Evolutionary conservation across 1,140 invertebrate species (phyloP).

Genomic region (Eriocheir sinensis): DNA sequence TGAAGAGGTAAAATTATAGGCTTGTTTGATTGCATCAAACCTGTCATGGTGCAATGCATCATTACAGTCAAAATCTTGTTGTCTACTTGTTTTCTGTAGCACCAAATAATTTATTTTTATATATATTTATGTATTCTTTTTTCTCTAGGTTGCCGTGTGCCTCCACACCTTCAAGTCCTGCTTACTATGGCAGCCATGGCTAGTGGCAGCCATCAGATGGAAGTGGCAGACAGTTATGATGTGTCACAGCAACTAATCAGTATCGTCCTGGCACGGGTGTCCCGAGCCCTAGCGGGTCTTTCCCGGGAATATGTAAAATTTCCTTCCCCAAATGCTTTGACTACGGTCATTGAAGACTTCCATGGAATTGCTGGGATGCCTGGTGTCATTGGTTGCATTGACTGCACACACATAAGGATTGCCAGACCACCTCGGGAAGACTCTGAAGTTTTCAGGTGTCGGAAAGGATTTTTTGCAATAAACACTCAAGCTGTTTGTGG

Average conservation of each 20-base stretch:
- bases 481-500: constrained; percentile 43
- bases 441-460: neutral
- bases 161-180: constrained; percentile 44
- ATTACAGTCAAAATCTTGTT: too few species aligned
- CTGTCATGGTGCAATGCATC: too few species aligned
- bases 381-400: constrained; percentile 46
- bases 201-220: constrained; percentile 36
- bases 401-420: constrained; percentile 40
- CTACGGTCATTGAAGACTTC: neutral
- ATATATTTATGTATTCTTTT: neutral
- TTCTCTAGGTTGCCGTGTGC: constrained; percentile 43
- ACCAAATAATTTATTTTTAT: too few species aligned
- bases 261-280: neutral
- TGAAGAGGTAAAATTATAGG: too few species aligned
- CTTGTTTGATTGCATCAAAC: too few species aligned
- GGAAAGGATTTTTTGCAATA: constrained; percentile 49
- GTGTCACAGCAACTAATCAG: neutral
- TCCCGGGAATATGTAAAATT: neutral
- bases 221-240: constrained; percentile 29
- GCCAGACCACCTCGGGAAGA: neutral
- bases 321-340: neutral
- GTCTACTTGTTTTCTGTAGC: too few species aligned
- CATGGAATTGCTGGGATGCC: neutral
- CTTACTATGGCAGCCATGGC: neutral
- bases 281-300: neutral